A percentile compares a stretch with the other conserved stretches of the same genome.
Evolutionary conservation across 2,888 invertebrate genomes (phyloP).

Genomic region (Caenorhabditis sp.): DNA sequence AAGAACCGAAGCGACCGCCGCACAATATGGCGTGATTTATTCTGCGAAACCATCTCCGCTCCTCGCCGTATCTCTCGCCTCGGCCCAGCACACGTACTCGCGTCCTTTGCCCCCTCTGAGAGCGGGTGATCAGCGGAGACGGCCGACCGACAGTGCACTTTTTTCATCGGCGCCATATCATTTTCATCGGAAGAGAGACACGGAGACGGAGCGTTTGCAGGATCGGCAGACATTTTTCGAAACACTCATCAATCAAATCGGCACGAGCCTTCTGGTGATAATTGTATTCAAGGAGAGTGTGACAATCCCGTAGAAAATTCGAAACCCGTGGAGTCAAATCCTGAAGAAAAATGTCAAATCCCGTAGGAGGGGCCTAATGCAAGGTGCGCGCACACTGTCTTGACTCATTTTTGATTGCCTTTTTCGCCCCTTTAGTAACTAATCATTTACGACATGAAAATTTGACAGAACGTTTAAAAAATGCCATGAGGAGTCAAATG

Average conservation of each 20-base stretch:
- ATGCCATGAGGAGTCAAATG: too few species aligned
- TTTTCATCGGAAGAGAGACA: slow-evolving; percentile 4
- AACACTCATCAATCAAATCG: slow-evolving; percentile 19
- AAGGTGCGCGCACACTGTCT: too few species aligned
- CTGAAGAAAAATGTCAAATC: too few species aligned
- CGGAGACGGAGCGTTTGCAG: slow-evolving; percentile 7
- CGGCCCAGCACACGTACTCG: slow-evolving; percentile 38
- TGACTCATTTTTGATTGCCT: too few species aligned
- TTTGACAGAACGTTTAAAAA: too few species aligned
- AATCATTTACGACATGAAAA: too few species aligned
- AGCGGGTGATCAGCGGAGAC: slow-evolving; percentile 10
- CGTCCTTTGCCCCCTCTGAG: slow-evolving; percentile 49
- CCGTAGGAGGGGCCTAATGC: too few species aligned
- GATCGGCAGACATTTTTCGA: slow-evolving; percentile 30
- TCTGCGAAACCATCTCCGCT: slow-evolving; percentile 46
- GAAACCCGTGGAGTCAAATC: too few species aligned
- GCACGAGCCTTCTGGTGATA: too few species aligned
- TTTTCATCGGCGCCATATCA: slow-evolving; percentile 27
- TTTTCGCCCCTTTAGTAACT: too few species aligned
- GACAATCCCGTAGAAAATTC: too few species aligned
- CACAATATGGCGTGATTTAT: slow-evolving; percentile 58
- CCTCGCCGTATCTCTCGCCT: slow-evolving; percentile 40
- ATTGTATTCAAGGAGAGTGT: too few species aligned
- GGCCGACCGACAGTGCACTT: slow-evolving; percentile 18
- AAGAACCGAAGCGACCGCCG: slow-evolving; percentile 35